Conservation (phyloP, 1,140 invertebrate genomes). For the Epicauta chinensis region DNA sequence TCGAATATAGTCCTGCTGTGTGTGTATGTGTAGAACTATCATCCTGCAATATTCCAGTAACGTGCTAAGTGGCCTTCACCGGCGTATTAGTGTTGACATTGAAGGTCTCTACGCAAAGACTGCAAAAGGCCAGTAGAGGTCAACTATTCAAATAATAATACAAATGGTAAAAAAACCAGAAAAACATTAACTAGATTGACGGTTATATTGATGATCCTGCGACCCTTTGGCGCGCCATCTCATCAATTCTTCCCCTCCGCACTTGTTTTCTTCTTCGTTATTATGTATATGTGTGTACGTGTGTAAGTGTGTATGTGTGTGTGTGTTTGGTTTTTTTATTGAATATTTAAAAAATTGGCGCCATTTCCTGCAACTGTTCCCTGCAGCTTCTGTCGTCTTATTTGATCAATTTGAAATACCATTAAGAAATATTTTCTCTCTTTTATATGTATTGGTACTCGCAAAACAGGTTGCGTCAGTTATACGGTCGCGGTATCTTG, state of each 20-base stretch:
- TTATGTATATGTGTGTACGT: no score
- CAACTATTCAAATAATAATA: conserved; percentile 36
- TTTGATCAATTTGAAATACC: no score
- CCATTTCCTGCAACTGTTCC: no score
- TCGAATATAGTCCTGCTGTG: background rate
- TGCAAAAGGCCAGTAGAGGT: conserved; percentile 42
- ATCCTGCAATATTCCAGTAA: conserved; percentile 29
- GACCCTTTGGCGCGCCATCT: background rate
- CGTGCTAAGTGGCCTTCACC: conserved; percentile 41
- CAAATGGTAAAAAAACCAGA: conserved; percentile 12
- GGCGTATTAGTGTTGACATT: conserved; percentile 42
- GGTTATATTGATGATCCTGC: background rate
- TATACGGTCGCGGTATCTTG: conserved; percentile 25
- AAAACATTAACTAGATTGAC: background rate
- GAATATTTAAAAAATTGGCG: no score
- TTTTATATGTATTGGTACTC: conserved; percentile 19
- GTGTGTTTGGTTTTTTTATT: no score
- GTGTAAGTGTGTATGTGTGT: no score
- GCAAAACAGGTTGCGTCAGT: conserved; percentile 39
- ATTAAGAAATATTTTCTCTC: conserved; percentile 10
- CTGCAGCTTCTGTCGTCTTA: no score
- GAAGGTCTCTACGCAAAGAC: conserved; percentile 41
- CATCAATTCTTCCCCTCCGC: no score
- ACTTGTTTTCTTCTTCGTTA: no score
- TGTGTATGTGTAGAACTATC: conserved; percentile 5